Base-by-base conservation (phyloP, 2,797 vertebrate species). In the Percopsis omiscomaycus region DNA sequence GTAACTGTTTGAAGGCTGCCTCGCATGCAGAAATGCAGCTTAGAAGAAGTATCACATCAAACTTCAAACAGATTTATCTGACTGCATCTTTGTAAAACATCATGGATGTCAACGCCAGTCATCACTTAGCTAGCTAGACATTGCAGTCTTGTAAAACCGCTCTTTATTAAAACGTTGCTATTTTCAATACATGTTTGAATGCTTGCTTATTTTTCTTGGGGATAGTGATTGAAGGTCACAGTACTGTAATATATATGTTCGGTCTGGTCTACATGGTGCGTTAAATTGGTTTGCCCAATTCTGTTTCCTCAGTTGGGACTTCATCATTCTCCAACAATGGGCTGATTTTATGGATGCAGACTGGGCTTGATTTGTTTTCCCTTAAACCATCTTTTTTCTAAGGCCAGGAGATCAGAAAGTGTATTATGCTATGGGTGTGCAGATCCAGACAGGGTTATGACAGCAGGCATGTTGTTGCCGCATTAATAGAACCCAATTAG, bases 121-220 rank as follows among this genome's bases (percentile, higher is more conserved):
- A 82, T 80, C 86, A 88, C 82, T 81, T 88, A 88, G 89, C 88
- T 89, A 89, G 87, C 86, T 85, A 78, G 81, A 90, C 88, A 86
- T 90, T 85, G 82, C 88, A 87, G 88, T 91, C 89, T 86, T 91
- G 89, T 91, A 90, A 89, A 87, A 88, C 83, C 72, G 86, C 86
- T 87, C 87, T 90, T 91, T 90, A 89, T 91, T 89, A 89, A 90
- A 90, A 85, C 89, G 80, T 89, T 90, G 87, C 85, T 90, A 89
- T 90, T 90, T 91, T 91, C 88, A 89, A 90, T 86, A 86, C 72
- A 66, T 84, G 88, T 90, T 87, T 85, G 85, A 89, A 90, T 83
- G 84, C 83, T 89, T 69, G 81, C 87, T 89, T 83, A 82, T 89
- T 86, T 87, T 88, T 61, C 83, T 75, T 77, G 75, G 71, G 82